These are phyloP conservation scores for Dexiosoma caninum DNA, from an alignment of 2,888 invertebrate species.

Conservation along the genomic window DNA sequence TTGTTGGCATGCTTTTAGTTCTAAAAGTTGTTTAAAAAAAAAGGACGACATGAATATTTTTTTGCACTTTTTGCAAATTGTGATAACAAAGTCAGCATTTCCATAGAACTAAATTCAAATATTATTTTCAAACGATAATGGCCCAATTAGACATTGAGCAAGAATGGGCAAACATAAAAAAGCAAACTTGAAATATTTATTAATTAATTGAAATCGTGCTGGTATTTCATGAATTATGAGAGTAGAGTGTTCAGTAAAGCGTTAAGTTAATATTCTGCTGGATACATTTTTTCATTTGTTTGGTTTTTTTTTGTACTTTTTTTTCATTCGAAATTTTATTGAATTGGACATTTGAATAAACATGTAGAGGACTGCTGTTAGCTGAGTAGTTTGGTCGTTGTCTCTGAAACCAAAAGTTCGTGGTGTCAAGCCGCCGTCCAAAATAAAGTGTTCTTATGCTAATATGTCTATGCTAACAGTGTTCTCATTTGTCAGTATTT, in stretches of 20 bases:
- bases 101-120: not conserved
- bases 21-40: not conserved
- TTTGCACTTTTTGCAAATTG: not conserved
- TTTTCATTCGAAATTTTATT: not conserved
- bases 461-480: no score
- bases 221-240: not conserved
- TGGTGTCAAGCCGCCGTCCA: no score
- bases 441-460: no score
- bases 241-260: not conserved
- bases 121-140: not conserved
- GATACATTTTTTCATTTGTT: not conserved
- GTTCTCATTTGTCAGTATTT: no score
- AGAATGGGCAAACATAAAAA: not conserved
- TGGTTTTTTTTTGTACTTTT: not conserved
- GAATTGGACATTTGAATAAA: not conserved
- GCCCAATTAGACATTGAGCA: not conserved
- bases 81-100: constrained; percentile 1
- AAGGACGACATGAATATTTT: not conserved
- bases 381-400: no score
- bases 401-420: no score
- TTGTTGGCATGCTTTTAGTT: not conserved
- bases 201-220: not conserved
- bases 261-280: not conserved
- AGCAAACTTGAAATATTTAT: not conserved
- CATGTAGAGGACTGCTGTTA: no score